Evolutionary conservation across 2,113 vertebrate species (phyloP).

Genomic region (Lepidothrix coronata): DNA sequence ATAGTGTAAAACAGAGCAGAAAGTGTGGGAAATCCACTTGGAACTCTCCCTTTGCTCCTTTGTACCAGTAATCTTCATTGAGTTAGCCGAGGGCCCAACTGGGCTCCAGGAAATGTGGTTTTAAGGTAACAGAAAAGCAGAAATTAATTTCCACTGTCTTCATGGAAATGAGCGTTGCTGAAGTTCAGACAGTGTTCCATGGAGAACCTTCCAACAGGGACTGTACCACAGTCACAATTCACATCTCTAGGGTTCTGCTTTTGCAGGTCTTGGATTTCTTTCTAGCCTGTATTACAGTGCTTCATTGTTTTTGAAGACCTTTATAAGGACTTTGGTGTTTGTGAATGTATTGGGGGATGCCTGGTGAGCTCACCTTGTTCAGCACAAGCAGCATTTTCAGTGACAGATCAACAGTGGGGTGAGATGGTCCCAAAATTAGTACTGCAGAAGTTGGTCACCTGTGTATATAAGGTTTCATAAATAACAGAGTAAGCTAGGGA

Average conservation of each 20-base stretch:
- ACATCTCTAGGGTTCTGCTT: not conserved
- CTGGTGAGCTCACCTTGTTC: not conserved
- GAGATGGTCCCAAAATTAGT: not conserved
- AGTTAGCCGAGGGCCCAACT: not conserved
- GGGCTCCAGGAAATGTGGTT: not conserved
- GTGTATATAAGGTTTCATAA: not conserved
- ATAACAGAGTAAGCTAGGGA: not conserved
- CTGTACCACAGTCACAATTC: rapidly evolving
- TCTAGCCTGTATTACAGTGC: not conserved
- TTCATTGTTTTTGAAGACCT: not conserved
- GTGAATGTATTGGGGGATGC: not conserved
- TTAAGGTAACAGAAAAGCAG: not conserved
- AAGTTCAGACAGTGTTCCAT: not conserved
- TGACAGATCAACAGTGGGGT: not conserved
- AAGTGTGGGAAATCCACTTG: not conserved
- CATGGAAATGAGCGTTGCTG: not conserved
- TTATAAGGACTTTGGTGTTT: not conserved
- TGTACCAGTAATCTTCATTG: not conserved
- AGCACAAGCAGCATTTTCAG: not conserved
- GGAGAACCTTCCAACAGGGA: not conserved
- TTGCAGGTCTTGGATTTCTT: not conserved
- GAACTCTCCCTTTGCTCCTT: not conserved
- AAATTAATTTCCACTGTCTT: not conserved
- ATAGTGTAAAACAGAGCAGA: not conserved
- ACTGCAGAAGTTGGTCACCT: not conserved